A percentile compares a stretch with the other conserved stretches of the same genome.
phyloP scores from a whole-genome alignment of 1,140 invertebrate species.

The Anagrus nilaparvatae region DNA sequence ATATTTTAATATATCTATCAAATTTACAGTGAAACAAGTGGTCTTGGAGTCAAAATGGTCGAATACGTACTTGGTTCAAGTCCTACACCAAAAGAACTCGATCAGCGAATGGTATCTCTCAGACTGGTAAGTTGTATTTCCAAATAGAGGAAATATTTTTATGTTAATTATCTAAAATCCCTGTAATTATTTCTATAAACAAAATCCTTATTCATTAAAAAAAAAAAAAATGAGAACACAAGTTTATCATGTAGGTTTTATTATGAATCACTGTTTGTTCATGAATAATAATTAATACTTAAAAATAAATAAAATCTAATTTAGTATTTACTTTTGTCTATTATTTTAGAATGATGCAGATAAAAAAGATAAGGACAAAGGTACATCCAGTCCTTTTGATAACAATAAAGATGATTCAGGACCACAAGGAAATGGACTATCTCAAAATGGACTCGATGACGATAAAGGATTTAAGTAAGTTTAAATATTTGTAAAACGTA shows the following conservation, averaged over 20 bases:
- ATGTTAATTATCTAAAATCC: conserved; percentile 8
- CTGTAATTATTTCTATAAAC: background rate
- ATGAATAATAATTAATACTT: no score
- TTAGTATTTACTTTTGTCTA: no score
- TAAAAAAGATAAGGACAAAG: conserved; percentile 44
- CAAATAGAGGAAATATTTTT: background rate
- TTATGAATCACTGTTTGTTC: no score
- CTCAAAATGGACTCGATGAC: conserved; percentile 63
- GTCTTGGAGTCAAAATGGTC: conserved; percentile 95
- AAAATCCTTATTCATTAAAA: background rate
- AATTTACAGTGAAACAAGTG: conserved; percentile 54
- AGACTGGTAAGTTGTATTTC: conserved; percentile 47
- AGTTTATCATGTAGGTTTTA: background rate
- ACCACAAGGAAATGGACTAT: conserved; percentile 73
- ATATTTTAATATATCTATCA: background rate
- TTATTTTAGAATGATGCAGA: conserved; percentile 42
- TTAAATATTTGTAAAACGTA: no score
- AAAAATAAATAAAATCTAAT: no score
- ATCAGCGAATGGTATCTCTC: conserved; percentile 61
- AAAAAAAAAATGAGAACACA: background rate
- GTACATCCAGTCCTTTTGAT: conserved; percentile 40
- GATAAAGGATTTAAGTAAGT: conserved; percentile 88
- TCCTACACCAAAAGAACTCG: conserved; percentile 63
- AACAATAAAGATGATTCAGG: conserved; percentile 52
- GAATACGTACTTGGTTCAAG: conserved; percentile 91